Evolutionary conservation across 1,140 invertebrate species (phyloP).

Genomic region (Zaprionus nigranus): DNA sequence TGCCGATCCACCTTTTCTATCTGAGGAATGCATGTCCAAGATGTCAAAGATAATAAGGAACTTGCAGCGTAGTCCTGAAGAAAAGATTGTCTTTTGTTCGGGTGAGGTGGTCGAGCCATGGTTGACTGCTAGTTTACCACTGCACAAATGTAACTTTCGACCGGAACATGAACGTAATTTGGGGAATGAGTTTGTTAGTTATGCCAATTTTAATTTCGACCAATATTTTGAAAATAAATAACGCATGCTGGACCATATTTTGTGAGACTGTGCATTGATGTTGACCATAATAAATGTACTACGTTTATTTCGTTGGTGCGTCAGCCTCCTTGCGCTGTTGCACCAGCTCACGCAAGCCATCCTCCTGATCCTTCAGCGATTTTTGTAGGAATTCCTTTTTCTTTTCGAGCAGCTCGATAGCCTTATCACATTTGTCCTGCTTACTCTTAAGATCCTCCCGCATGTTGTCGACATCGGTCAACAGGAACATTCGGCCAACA

Average conservation of each 20-base stretch:
- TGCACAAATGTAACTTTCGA: slow-evolving; percentile 89
- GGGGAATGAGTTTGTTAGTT: slow-evolving; percentile 96
- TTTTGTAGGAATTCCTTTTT: slow-evolving; percentile 81
- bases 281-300: slow-evolving; percentile 4
- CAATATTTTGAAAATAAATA: slow-evolving; percentile 79
- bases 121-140: slow-evolving; percentile 87
- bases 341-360: slow-evolving; percentile 78
- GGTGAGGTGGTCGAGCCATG: slow-evolving; percentile 92
- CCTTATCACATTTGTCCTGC: slow-evolving; percentile 81
- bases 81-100: slow-evolving; percentile 95
- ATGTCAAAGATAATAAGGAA: slow-evolving; percentile 91
- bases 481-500: slow-evolving; percentile 82
- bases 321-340: slow-evolving; percentile 81
- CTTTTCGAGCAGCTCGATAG: slow-evolving; percentile 75
- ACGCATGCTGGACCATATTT: slow-evolving; percentile 26
- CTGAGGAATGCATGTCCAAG: slow-evolving; percentile 96
- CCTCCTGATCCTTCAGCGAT: slow-evolving; percentile 80
- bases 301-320: slow-evolving; percentile 51
- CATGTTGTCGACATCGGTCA: slow-evolving; percentile 79
- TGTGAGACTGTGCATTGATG: slow-evolving; percentile 14
- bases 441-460: slow-evolving; percentile 73
- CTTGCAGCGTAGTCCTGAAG: slow-evolving; percentile 86
- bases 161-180: slow-evolving; percentile 95
- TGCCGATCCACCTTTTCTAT: slow-evolving; percentile 97
- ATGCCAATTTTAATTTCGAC: slow-evolving; percentile 93